Base-by-base conservation (phyloP, 2,797 vertebrate genomes). In the Simalia tracyae region DNA sequence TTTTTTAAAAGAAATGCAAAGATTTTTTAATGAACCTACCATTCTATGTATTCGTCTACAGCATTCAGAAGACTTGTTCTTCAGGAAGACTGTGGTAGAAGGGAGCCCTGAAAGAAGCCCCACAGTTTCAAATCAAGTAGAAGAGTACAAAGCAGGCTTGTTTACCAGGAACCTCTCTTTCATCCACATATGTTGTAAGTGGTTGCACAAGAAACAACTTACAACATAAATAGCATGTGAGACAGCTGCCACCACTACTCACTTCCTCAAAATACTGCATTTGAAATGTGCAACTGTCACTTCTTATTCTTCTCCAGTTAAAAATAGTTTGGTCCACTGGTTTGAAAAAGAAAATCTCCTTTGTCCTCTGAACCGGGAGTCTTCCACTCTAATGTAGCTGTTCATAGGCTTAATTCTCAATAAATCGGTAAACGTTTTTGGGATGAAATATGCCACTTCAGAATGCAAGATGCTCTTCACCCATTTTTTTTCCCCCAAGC, bases 231-330 rank as follows among this genome's bases (percentile, higher is more conserved):
- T 87, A 86, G 84, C 93, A 93, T 72, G 84, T 72, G 94, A 95
- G 95, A 95, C 92, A 94, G 60, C 63, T 93, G 91, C 89, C 63
- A 89, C 61, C 94, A 84, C 28, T 91, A 89, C 54, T 90, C 89
- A 97, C 96, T 97, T 97, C 96, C 95, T 96, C 95, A 95, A 95
- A 97, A 7, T 66, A 93, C 68, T 90, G 22, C 46, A n/a, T 31
- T 94, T 90, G 28, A 94, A 89, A 89, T 95, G 91, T 91, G 91
- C 93, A 9, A 93, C 26, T 63, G 81, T 86, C 56, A 89, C n/a
- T 36, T 92, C n/a, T 36, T 92, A 90, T 54, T 94, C 5, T 87
- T 92, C 93, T 54, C 10, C 15, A 2, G 64, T 57, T 6, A 92
- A 91, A 94, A 95, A 90, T 31, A 95, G 84, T 57, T 2, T 12